Percentiles rank a stretch among this genome's conserved stretches.
Evolutionary conservation across 2,797 vertebrate genomes (phyloP).

Genomic region (Chrosomus eos): DNA sequence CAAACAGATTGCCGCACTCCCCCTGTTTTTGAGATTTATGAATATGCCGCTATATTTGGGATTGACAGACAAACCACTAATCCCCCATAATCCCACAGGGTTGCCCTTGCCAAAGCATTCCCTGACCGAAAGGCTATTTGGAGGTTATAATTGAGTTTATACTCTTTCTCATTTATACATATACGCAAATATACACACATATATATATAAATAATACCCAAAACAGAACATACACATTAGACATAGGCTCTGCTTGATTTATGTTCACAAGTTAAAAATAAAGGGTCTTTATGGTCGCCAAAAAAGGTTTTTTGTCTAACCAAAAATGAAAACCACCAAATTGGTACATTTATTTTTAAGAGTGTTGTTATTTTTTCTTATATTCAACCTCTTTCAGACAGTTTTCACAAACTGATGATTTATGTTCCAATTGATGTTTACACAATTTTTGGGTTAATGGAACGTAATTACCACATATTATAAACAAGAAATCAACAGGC

Average conservation of each 20-base stretch:
- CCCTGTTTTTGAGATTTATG: conserved; percentile 53
- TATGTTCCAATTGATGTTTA: background rate
- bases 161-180: no score
- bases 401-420: background rate
- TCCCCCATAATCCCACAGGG: conserved; percentile 67
- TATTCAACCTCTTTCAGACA: background rate
- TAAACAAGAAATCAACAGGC: background rate
- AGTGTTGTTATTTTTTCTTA: background rate
- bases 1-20: conserved; percentile 48
- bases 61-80: conserved; percentile 64
- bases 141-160: background rate
- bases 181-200: no score
- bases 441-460: background rate
- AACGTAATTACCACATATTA: background rate
- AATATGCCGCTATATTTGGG: conserved; percentile 55
- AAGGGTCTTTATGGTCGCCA: no score
- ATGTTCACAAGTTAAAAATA: no score
- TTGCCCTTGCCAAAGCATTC: conserved; percentile 57
- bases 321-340: no score
- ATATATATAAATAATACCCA: no score
- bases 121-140: background rate
- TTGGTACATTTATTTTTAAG: no score
- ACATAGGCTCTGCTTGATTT: no score
- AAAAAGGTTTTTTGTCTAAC: no score
- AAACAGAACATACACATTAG: no score